Base-by-base conservation (phyloP, 1,140 invertebrate genomes). In the Caenorhabditis inopinata region DNA sequence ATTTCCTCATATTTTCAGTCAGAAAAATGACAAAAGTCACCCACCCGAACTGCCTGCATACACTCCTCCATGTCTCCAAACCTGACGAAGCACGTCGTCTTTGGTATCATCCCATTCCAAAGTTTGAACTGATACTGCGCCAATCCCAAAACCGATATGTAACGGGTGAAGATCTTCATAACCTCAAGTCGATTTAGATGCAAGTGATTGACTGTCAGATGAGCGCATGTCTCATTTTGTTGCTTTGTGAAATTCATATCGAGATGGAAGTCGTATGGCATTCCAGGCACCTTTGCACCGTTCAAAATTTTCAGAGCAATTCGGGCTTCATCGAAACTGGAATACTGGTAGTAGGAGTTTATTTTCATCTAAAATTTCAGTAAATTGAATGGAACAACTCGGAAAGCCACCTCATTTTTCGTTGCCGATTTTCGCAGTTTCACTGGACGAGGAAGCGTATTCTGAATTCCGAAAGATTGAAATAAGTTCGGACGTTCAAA, bases 161-260 rank as follows among this genome's bases (percentile, higher is more conserved):
- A 68, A 18, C 58, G 58, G 12, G n/a, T 18, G 4, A 42, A 21
- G 0, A 68, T 11, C 27, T 21, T 68, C 58, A 68, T 68, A 9
- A 68, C 25, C 38, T 68, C 58, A 21, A 38, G 38, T 21, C 32
- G 58, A 38, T 11, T 21, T 4, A 68, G 21, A 21, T 68, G 58
- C 4, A 68, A 6, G 38, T 38, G 3, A 21, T 21, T 7, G 3
- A 68, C 12, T 9, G 58, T 38, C n/a, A 68, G 12, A 68, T 68
- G 58, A 21, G 25, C 32, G n/a, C 58, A 68, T 6, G 25, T n/a
- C 21, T 68, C 58, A 7, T 18, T 7, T 2, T 21, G 11, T 68
- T 68, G 58, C 38, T 38, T 68, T 2, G 58, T 68, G 58, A 68
- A 68, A 68, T 38, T 38, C 32, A 68, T 38, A 21, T 35, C 58